Evolutionary conservation across 2,888 invertebrate genomes (phyloP), one percentile per base, ranked within the genome.

Genomic region (Trichogramma dendrolimi): DNA sequence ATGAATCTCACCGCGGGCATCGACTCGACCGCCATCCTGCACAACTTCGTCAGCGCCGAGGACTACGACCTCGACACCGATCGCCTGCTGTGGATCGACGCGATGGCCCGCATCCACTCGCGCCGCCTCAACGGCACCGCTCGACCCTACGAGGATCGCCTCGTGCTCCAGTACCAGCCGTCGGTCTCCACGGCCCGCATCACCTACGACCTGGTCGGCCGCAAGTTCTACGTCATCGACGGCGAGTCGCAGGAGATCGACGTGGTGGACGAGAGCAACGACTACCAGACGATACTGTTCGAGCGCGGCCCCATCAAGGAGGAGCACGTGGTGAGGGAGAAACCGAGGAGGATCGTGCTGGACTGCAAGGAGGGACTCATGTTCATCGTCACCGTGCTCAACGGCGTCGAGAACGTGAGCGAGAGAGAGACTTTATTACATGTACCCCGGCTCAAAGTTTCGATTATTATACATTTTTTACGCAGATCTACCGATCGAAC

Each of bases 371-470:
- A 50, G 4, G 52, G 56, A 5, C 7, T 61, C 4, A 56, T 56
- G 56, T 61, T 61, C 41, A 47, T 61, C 5, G 10, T 52, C 11
- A 61, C 56, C 5, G 47, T 51, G 6, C 27, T 52, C 27, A 50
- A 49, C 14, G 51, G 48, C 4, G 5, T 38, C 1, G 52, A 52
- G 10, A 56, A 55, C 42, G 56, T 56, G 42, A 43, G 38, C 11
- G 38, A 38, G 27, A 27, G 27, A 27, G 27, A 27, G 3, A 27
- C 14, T 14, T 14, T 14, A 14, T 14, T 1, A 14, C 2, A 14
- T 1, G 2, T 14, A 14, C 1, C 14, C 14, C 14, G 1, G 14
- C 27, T 27, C 2, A 1, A 27, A 27, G 27, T 27, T 27, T 27
- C 27, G 27, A 27, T 27, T 2, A 27, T 27, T 43, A 8, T 42